Conservation (phyloP, 2,888 invertebrate genomes). For the Ichneumoninae sp. region DNA sequence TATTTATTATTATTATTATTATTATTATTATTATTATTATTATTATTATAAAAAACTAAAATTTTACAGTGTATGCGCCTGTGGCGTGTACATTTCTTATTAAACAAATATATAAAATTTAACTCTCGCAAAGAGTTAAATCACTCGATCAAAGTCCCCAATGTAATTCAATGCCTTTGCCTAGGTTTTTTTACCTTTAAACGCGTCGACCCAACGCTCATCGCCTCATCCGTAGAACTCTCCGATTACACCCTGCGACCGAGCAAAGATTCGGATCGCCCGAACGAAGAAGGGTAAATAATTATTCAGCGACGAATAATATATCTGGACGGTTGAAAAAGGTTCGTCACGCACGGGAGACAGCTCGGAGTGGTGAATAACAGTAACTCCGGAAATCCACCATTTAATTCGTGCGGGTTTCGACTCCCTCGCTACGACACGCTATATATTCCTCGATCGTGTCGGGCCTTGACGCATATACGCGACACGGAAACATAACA, state of each 20-base stretch:
- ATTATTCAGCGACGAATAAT: constrained; percentile 21
- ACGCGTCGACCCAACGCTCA: constrained; percentile 44
- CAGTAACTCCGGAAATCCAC: constrained; percentile 23
- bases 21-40: neutral
- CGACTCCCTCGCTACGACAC: constrained; percentile 18
- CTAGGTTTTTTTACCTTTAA: neutral
- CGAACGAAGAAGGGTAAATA: constrained; percentile 43
- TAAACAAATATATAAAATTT: neutral
- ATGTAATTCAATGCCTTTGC: constrained; percentile 12
- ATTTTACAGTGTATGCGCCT: too few species aligned
- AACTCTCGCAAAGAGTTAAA: neutral
- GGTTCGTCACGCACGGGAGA: constrained; percentile 19
- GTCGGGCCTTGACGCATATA: constrained; percentile 70
- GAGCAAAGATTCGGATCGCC: constrained; percentile 13
- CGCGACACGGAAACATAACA: constrained; percentile 70
- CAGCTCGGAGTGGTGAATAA: constrained; percentile 10
- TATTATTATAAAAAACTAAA: too few species aligned
- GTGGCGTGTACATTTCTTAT: too few species aligned
- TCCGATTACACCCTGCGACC: constrained; percentile 66
- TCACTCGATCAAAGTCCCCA: constrained; percentile 3
- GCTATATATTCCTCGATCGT: constrained; percentile 46
- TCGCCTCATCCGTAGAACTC: constrained; percentile 62
- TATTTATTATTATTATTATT: constrained; percentile 14
- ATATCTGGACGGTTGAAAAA: constrained; percentile 15
- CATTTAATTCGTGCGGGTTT: constrained; percentile 24